A percentile compares a stretch with the other conserved stretches of the same genome.
Evolutionary conservation across 2,888 invertebrate species (phyloP).

Genomic region (Agrochola macilenta): DNA sequence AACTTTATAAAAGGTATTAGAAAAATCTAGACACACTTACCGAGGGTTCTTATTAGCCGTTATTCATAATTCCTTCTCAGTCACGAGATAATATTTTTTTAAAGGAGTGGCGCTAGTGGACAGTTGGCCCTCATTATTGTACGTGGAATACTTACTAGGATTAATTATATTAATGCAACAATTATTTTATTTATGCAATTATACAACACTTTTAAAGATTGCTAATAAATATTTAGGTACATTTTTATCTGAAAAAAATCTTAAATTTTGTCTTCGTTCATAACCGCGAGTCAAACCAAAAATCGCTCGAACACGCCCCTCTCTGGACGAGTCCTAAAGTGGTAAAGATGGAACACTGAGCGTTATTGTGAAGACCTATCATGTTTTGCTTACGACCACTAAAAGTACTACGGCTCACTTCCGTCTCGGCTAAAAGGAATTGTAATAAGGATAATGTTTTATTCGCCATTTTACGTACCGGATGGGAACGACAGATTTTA

Average conservation of each 20-base stretch:
- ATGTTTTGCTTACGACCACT: constrained; percentile 72
- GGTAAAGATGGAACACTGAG: constrained; percentile 56
- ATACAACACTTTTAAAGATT: neutral
- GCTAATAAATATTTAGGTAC: neutral
- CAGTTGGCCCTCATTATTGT: too few relatives aligned
- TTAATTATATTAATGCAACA: neutral
- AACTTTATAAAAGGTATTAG: too few relatives aligned
- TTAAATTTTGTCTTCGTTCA: neutral
- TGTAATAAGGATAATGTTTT: constrained; percentile 66
- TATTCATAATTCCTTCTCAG: too few relatives aligned
- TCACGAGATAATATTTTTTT: too few relatives aligned
- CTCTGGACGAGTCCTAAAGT: constrained; percentile 61
- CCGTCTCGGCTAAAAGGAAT: constrained; percentile 61
- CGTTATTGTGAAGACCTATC: constrained; percentile 69
- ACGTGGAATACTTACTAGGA: neutral
- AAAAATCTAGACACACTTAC: too few relatives aligned
- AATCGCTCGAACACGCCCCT: neutral
- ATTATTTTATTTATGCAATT: neutral
- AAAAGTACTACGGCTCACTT: constrained; percentile 65
- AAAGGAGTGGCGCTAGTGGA: too few relatives aligned
- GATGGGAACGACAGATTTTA: constrained; percentile 58
- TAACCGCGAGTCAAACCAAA: neutral
- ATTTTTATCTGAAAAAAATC: neutral
- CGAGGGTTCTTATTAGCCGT: too few relatives aligned
- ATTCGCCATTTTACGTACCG: constrained; percentile 59